Evolutionary conservation across 64 coral and sea anemone genomes (phyloP), one percentile per base, ranked within the genome.

Genomic region (Platygyra sinensis): DNA sequence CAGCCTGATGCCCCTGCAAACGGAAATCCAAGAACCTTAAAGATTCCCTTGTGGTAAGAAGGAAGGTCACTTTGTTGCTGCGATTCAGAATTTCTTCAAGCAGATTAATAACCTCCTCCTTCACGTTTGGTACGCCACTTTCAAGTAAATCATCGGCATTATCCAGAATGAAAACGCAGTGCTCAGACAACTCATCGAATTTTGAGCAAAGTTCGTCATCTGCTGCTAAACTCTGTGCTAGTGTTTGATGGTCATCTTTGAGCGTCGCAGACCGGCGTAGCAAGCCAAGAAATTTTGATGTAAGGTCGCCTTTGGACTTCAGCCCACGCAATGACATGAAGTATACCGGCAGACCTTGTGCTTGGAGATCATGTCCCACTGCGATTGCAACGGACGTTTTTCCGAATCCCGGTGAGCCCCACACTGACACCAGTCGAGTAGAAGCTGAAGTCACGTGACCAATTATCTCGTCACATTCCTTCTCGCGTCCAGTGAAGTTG

Each of bases 131-230:
- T n/a, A n/a, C n/a, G n/a, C n/a, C n/a, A n/a, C n/a, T n/a, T n/a
- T n/a, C n/a, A n/a, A n/a, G n/a, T 54, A 89, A 69, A 72, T 89
- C 88, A 46, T 89, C 87, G 30, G 67, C 60, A 60, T 89, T 79
- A 63, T 78, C 87, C 15, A 77, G 11, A 63, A 88, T 88, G 29
- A 89, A 55, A n/a, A 80, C 77, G 22, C 31, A 24, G n/a, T 10
- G 29, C 31, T 31, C 79, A 28, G n/a, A 30, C 8, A 80, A 57
- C 17, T 32, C 30, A 52, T 36, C 25, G 27, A 89, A 67, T 50
- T 14, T 6, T 71, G 74, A 11, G 29, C 11, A 24, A 38, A 91
- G 28, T 6, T 30, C 31, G 5, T 75, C 69, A 62, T 62, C 62
- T 11, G 28, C 19, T 30, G 60, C 39, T 22, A 38, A 1, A 75